These are phyloP conservation scores for Ichneumoninae sp. DNA, from an alignment of 2,888 invertebrate species.

Conservation along the genomic window DNA sequence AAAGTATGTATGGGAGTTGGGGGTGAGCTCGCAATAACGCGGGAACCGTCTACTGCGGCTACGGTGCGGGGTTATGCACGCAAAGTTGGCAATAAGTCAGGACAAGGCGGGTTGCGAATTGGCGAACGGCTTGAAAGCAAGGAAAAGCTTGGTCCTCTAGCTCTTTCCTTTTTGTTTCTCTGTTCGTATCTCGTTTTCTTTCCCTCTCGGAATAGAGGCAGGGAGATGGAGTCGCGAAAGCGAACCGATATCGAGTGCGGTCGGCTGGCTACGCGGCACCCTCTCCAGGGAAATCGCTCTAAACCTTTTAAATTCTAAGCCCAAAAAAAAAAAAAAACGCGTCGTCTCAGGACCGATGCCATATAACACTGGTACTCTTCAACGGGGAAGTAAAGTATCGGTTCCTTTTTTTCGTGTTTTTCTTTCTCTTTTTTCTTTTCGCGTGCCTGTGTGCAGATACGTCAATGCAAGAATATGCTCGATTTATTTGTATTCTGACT, in stretches of 20 bases:
- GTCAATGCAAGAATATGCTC: slow-evolving; percentile 46
- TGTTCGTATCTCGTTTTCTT: slow-evolving; percentile 2
- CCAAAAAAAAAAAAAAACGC: slow-evolving; percentile 67
- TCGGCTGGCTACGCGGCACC: slow-evolving; percentile 76
- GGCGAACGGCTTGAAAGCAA: slow-evolving; percentile 56
- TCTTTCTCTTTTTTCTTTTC: slow-evolving; percentile 31
- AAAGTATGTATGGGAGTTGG: slow-evolving; percentile 40
- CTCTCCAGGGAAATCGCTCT: slow-evolving; percentile 83
- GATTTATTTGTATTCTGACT: slow-evolving; percentile 57
- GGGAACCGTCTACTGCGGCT: slow-evolving; percentile 30
- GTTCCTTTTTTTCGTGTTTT: slow-evolving; percentile 49
- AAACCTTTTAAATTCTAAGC: slow-evolving; percentile 83
- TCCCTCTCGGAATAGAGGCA: not conserved
- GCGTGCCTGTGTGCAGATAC: slow-evolving; percentile 11
- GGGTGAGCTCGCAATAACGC: slow-evolving; percentile 50
- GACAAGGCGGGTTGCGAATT: slow-evolving; percentile 55
- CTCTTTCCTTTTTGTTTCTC: slow-evolving; percentile 5
- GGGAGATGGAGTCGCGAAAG: slow-evolving; percentile 24
- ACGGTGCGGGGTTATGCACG: slow-evolving; percentile 41
- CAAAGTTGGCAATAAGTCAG: slow-evolving; percentile 76
- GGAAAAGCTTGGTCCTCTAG: slow-evolving; percentile 56
- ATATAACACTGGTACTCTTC: slow-evolving; percentile 62
- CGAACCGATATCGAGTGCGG: slow-evolving; percentile 71
- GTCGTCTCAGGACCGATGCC: slow-evolving; percentile 66
- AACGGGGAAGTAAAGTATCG: slow-evolving; percentile 64